Percentiles rank a stretch among this genome's conserved stretches.
phyloP scores from a whole-genome alignment of 2,113 vertebrate genomes.

The Brachypteracias leptosomus region DNA sequence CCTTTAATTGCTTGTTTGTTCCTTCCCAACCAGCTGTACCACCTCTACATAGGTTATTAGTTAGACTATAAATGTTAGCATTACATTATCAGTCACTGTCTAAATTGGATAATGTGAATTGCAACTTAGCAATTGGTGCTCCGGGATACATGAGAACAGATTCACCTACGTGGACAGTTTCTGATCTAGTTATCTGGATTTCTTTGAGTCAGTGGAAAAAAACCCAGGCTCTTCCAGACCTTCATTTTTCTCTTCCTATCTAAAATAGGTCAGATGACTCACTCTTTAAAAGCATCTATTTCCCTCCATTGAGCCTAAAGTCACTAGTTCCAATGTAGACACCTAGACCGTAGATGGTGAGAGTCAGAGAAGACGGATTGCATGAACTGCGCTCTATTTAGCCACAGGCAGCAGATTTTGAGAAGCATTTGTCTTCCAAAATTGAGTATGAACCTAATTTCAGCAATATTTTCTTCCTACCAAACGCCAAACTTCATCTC shows the following conservation, averaged over 20 bases:
- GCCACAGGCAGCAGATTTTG: neutral
- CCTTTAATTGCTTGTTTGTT: constrained; percentile 31
- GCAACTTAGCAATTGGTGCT: neutral
- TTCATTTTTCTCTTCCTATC: neutral
- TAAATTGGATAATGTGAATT: neutral
- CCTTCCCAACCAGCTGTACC: neutral
- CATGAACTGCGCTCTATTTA: neutral
- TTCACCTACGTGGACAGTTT: neutral
- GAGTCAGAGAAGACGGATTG: neutral
- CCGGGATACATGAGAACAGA: neutral
- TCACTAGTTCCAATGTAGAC: neutral
- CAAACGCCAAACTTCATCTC: neutral
- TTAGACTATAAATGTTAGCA: neutral
- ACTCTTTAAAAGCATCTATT: constrained; percentile 2
- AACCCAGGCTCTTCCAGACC: neutral
- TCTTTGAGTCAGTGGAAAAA: neutral
- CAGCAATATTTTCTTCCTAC: neutral
- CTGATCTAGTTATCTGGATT: neutral
- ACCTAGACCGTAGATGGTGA: neutral
- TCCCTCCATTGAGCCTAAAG: neutral
- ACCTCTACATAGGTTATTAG: neutral
- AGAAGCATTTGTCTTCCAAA: constrained; percentile 11
- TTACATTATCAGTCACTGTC: neutral
- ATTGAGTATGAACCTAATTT: neutral
- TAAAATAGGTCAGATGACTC: constrained; percentile 22